phyloP scores from a whole-genome alignment of 1,140 invertebrate species.

The Bombus polaris region DNA sequence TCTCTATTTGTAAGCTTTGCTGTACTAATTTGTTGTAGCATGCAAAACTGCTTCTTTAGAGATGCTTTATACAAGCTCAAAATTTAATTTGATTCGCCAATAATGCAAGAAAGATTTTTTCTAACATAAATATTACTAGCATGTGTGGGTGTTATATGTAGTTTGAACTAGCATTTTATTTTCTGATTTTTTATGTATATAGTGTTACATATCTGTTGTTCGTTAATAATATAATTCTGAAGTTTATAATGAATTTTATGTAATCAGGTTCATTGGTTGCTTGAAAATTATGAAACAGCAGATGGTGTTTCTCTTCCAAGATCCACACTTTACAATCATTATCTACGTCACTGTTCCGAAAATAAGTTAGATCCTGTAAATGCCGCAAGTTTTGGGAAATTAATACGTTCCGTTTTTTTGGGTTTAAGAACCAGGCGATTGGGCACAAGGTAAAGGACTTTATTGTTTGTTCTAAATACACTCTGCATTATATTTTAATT shows the following conservation, averaged over 20 bases:
- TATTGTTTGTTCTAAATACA: neutral
- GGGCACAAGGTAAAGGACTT: constrained; percentile 90
- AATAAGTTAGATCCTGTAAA: constrained; percentile 98
- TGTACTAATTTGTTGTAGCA: constrained; percentile 69
- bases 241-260: neutral
- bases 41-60: constrained; percentile 21
- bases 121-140: constrained; percentile 8
- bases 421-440: constrained; percentile 96
- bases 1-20: constrained; percentile 77
- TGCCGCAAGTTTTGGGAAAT: constrained; percentile 99
- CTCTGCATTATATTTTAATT: neutral
- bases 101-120: neutral
- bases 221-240: neutral
- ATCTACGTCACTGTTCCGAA: constrained; percentile 96
- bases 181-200: neutral
- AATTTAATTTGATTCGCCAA: neutral
- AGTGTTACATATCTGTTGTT: neutral
- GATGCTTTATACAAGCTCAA: neutral
- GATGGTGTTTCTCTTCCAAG: constrained; percentile 98
- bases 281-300: constrained; percentile 99
- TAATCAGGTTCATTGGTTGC: constrained; percentile 95
- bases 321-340: constrained; percentile 98
- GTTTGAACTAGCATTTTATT: neutral
- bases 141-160: neutral
- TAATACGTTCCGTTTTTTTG: constrained; percentile 98